phyloP scores from a whole-genome alignment of 2,113 vertebrate genomes.

The Mus spicilegus region DNA sequence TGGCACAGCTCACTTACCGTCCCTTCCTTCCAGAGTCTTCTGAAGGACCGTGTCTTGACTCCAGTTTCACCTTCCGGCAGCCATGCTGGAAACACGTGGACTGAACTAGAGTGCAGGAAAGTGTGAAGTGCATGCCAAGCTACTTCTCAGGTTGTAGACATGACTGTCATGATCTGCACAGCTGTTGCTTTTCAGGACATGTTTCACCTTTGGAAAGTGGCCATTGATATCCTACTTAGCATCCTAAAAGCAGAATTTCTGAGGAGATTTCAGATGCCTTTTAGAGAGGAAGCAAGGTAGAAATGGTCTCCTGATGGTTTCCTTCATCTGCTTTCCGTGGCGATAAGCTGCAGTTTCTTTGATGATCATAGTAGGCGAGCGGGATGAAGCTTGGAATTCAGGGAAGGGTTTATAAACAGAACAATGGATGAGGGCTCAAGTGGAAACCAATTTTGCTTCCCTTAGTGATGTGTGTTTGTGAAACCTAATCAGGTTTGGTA shows the following conservation, averaged over 20 bases:
- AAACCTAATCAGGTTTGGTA: constrained; percentile 43
- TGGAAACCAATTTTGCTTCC: background rate
- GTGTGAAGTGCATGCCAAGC: background rate
- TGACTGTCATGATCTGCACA: background rate
- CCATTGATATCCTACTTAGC: background rate
- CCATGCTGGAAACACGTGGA: background rate
- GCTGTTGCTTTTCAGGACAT: background rate
- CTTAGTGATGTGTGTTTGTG: background rate
- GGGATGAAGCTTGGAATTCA: background rate
- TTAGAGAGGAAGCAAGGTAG: background rate
- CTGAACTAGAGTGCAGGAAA: background rate
- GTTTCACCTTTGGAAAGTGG: background rate
- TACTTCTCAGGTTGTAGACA: background rate
- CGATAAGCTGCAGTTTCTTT: background rate
- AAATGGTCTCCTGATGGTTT: background rate
- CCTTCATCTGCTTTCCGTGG: background rate
- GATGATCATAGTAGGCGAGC: background rate
- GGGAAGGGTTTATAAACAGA: constrained; percentile 28
- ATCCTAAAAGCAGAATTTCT: constrained; percentile 3
- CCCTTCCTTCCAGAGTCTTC: background rate
- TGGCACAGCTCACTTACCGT: background rate
- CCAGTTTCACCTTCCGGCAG: background rate
- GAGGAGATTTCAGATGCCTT: background rate
- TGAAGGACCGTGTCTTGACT: background rate
- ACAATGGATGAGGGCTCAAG: background rate